Evolutionary conservation across 2,888 invertebrate genomes (phyloP).

Genomic region (Anodontia alba): DNA sequence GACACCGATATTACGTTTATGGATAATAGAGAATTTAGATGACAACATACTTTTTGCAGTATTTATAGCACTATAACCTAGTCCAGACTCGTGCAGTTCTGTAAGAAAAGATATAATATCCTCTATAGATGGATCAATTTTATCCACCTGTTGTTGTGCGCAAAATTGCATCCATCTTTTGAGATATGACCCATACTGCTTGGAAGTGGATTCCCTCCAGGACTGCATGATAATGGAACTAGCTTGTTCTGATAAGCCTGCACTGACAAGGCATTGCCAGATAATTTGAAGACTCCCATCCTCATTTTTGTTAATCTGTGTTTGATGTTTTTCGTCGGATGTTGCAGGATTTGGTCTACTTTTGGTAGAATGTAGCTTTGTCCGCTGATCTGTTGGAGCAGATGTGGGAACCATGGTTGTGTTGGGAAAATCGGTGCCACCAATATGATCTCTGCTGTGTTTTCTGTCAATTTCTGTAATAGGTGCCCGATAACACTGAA

Average conservation of each 20-base stretch:
- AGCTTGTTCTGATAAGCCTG: constrained; percentile 32
- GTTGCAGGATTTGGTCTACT: background rate
- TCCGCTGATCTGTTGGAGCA: constrained; percentile 19
- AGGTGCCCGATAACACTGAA: constrained; percentile 48
- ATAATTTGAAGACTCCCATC: constrained; percentile 34
- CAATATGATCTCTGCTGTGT: constrained; percentile 36
- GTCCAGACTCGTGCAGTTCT: constrained; percentile 5
- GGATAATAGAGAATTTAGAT: background rate
- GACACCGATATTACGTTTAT: constrained; percentile 20
- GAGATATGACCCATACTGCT: constrained; percentile 40
- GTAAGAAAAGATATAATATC: constrained; percentile 34
- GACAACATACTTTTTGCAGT: constrained; percentile 32
- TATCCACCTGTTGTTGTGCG: constrained; percentile 30
- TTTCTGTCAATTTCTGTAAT: constrained; percentile 41
- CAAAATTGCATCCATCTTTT: constrained; percentile 51
- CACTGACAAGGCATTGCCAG: constrained; percentile 21
- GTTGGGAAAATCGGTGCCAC: constrained; percentile 38
- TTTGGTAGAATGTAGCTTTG: constrained; percentile 20
- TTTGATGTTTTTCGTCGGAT: constrained; percentile 6
- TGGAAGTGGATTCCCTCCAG: constrained; percentile 28
- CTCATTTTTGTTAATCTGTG: constrained; percentile 25
- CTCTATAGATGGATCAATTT: constrained; percentile 34
- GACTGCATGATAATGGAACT: constrained; percentile 25
- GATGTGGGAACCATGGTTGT: constrained; percentile 42
- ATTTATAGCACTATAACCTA: constrained; percentile 31